Conservation (phyloP, 2,797 vertebrate species). For the Scarus forsteni region DNA sequence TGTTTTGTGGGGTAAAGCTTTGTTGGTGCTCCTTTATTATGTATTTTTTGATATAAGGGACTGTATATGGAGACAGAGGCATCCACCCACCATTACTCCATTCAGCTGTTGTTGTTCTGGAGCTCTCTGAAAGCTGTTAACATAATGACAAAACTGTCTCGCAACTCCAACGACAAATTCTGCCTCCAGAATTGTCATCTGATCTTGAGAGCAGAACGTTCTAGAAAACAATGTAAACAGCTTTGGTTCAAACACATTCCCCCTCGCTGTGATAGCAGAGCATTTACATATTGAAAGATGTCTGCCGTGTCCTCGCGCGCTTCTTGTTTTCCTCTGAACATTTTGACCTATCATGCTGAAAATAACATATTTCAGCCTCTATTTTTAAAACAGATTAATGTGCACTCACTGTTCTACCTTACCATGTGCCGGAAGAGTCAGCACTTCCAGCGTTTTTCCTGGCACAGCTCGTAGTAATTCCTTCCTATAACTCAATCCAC, state of each 20-base stretch:
- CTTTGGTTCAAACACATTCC: background rate
- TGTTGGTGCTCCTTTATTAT: conserved; percentile 5
- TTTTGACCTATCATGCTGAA: conserved; percentile 5
- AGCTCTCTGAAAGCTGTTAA: conserved; percentile 15
- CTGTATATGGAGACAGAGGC: background rate
- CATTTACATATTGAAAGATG: background rate
- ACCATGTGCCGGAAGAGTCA: background rate
- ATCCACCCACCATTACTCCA: background rate
- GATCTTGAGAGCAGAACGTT: conserved; percentile 1
- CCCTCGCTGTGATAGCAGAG: background rate
- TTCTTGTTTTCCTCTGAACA: background rate
- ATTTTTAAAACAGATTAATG: background rate
- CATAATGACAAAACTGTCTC: conserved; percentile 9
- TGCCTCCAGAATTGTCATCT: conserved; percentile 3
- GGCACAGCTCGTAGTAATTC: background rate
- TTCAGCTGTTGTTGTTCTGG: conserved; percentile 19
- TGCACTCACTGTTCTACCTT: background rate
- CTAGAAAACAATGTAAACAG: background rate
- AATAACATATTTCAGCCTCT: conserved; percentile 8
- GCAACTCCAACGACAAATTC: conserved; percentile 2
- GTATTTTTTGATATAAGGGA: conserved; percentile 8
- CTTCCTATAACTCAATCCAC: background rate
- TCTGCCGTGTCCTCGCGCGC: no score
- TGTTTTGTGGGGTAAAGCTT: background rate
- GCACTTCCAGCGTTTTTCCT: conserved; percentile 2